Conservation (phyloP, 2,797 vertebrate species). For the Staurois parvus region DNA sequence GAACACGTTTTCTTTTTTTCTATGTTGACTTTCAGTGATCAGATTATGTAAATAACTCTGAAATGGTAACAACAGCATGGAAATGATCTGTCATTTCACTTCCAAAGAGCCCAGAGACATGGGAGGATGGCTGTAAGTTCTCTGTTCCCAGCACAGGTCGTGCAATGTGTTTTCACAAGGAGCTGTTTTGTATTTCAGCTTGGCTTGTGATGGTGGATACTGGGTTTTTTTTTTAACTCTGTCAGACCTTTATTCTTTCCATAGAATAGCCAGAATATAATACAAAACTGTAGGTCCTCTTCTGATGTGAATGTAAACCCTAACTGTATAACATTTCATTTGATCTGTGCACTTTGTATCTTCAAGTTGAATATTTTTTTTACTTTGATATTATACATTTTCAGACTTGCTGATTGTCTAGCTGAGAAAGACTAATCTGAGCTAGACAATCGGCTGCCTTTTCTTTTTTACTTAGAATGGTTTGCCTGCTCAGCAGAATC, state of each 20-base stretch:
- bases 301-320: not conserved
- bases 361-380: no score
- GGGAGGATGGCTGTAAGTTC: constrained; percentile 12
- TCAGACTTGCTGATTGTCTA: no score
- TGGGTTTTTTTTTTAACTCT: not conserved
- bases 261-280: not conserved
- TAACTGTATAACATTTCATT: not conserved
- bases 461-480: no score
- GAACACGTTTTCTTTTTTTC: not conserved
- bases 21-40: constrained; percentile 27
- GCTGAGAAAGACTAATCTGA: no score
- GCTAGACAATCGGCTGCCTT: no score
- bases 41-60: constrained; percentile 44
- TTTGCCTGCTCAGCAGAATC: no score
- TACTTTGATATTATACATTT: no score
- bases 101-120: constrained; percentile 42
- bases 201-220: constrained; percentile 18
- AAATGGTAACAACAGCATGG: constrained; percentile 38
- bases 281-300: not conserved
- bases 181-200: constrained; percentile 28
- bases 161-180: constrained; percentile 1
- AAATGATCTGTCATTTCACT: constrained; percentile 22
- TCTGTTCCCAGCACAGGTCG: not conserved
- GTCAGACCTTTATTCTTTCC: not conserved
- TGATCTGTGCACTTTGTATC: no score